Percentiles rank a stretch among this genome's conserved stretches.
phyloP scores from a whole-genome alignment of 2,797 vertebrate species.

The Propithecus deckenii region DNA sequence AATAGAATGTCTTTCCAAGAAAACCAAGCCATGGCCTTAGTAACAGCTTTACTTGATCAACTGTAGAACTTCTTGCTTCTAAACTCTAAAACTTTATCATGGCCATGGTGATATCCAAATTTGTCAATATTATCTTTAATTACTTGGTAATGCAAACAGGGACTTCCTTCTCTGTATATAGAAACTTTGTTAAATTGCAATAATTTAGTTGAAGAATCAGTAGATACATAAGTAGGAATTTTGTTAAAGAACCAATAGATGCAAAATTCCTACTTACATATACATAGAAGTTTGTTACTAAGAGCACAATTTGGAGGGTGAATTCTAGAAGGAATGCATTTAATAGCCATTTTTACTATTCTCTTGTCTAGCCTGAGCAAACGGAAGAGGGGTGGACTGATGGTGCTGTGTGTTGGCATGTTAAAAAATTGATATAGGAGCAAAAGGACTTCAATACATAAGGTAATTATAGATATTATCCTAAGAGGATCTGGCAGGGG shows the following conservation, averaged over 20 bases:
- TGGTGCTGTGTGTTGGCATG: neutral
- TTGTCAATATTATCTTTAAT: neutral
- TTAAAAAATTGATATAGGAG: neutral
- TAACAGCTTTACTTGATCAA: neutral
- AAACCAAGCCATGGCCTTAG: neutral
- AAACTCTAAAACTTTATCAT: neutral
- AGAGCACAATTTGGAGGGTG: neutral
- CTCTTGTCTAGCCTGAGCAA: neutral
- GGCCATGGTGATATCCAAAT: neutral
- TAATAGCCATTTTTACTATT: neutral
- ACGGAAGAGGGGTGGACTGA: neutral
- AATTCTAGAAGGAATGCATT: neutral
- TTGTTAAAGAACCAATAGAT: neutral
- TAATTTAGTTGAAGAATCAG: neutral
- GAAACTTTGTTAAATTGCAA: neutral
- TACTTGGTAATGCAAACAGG: neutral
- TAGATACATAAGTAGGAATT: neutral
- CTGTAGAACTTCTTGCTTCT: neutral
- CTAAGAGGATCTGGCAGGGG: neutral
- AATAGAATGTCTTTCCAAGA: neutral
- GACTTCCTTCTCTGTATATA: neutral
- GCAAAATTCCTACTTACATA: neutral
- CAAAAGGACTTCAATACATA: neutral
- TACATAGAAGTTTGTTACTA: neutral
- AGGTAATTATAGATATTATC: neutral